Base-by-base conservation (phyloP, 2,888 invertebrate species). In the Tribolium freemani region DNA sequence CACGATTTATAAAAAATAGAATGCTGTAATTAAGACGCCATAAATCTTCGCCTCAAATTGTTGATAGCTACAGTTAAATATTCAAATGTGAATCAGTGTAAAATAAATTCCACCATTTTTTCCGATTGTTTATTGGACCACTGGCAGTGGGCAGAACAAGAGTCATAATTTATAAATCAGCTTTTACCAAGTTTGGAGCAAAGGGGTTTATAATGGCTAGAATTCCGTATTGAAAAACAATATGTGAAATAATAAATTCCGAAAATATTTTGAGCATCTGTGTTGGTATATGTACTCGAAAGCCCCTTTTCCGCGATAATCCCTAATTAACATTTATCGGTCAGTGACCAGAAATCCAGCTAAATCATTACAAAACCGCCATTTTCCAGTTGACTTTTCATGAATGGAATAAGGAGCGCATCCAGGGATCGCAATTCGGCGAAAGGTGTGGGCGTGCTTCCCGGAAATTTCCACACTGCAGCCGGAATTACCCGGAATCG, bases 401-500 rank as follows among this genome's bases (percentile, higher is more conserved):
- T 67, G 66, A 68, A 68, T 57, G 58, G 57, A 48, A 38, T 68
- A 57, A 54, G 54, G 54, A 66, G 54, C 66, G 38, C 13, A 16
- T 66, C 66, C 21, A 38, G 56, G 48, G 46, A 48, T 48, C 21
- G 51, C 13, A 51, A 61, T 53, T 61, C 60, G 31, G 16, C 44
- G 45, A 69, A 60, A 11, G 4, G 69, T 44, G 69, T 70, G 50
- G 70, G 70, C n/a, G 70, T 30, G 10, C 13, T 70, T 70, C 63
- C 63, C 46, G 63, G 70, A 63, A 69, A 63, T 60, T 56, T 45
- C 46, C 48, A 70, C 70, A 63, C 30, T 70, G 70, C 38, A 20
- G 48, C 63, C 30, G 67, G 57, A 67, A 67, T 67, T 67, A 48
- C 67, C 67, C 56, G 67, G 67, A 57, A 67, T 67, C 56, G 57